Evolutionary conservation across 2,113 vertebrate genomes (phyloP), one percentile per base, ranked within the genome.

Genomic region (Podilymbus podiceps): DNA sequence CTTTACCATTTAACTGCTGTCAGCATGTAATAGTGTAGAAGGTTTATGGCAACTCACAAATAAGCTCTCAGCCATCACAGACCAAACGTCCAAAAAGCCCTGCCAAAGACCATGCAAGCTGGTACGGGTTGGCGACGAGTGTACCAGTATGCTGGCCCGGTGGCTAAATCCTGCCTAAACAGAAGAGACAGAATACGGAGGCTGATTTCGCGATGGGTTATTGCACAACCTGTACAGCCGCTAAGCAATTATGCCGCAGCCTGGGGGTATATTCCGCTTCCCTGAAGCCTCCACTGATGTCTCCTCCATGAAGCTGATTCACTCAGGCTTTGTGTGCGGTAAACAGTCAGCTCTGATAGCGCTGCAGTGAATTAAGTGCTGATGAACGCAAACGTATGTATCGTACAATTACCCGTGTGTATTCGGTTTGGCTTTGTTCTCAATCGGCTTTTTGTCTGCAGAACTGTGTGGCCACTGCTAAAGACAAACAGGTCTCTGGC

Each of bases 321-420:
- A 31, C 58, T 58, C 30, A 9, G 31, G 82, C 77, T 76, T 79
- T 52, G 73, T 0, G 28, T 13, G 40, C 2, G 11, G 81, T 46
- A 67, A 71, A 46, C 42, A 90, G 47, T 66, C 68, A 75, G 67
- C 38, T 83, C 59, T 38, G 78, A 87, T 28, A 22, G 47, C 1
- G 1, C 1, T 50, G 40, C 42, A 84, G 47, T 46, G 77, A 87
- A 47, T 72, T 72, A 84, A 66, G 71, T 4, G 82, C 31, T 63
- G 89, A 6, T 47, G 88, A 74, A 86, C 42, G 1, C 46, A 22
- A 73, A n/a, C 1, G 1, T 30, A 7, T 2, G 62, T 24, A 47
- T 14, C 16, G 0, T 8, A 13, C 33, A 1, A n/a, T 47, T 17
- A 15, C 69, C 73, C 24, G 0, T 0, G 8, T 7, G 62, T 20